Conservation (phyloP, 2,888 invertebrate genomes). For the Nasonovia ribisnigri region DNA sequence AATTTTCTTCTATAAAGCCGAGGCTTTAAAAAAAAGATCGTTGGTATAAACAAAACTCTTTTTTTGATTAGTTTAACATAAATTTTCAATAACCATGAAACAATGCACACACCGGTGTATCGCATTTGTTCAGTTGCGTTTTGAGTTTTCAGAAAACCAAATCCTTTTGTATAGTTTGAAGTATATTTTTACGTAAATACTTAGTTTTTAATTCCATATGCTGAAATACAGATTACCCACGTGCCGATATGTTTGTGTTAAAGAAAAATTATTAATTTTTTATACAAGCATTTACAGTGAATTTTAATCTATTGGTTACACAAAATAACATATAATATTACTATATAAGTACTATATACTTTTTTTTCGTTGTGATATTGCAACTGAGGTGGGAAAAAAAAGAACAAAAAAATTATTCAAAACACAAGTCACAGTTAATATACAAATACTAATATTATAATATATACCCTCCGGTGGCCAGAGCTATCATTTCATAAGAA, state of each 20-base stretch:
- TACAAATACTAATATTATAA: too few species aligned
- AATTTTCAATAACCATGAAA: neutral
- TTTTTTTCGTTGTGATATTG: too few species aligned
- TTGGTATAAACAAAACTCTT: neutral
- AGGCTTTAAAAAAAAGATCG: neutral
- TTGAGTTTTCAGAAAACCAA: neutral
- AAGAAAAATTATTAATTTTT: neutral
- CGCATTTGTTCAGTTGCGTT: neutral
- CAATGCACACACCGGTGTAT: neutral
- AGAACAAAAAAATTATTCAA: too few species aligned
- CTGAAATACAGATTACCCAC: too few species aligned
- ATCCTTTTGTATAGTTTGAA: neutral
- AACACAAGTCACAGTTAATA: too few species aligned
- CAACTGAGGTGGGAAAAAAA: too few species aligned
- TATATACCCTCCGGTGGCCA: too few species aligned
- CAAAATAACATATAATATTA: neutral
- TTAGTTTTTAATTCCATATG: neutral
- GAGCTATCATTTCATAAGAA: too few species aligned
- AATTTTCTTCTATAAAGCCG: neutral
- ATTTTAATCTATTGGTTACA: neutral
- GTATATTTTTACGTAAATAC: neutral
- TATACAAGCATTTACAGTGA: rapidly evolving
- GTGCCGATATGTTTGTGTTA: neutral
- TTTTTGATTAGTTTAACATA: neutral
- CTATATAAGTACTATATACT: too few species aligned